Conservation (phyloP, 2,113 vertebrate genomes). For the Mirounga angustirostris region DNA sequence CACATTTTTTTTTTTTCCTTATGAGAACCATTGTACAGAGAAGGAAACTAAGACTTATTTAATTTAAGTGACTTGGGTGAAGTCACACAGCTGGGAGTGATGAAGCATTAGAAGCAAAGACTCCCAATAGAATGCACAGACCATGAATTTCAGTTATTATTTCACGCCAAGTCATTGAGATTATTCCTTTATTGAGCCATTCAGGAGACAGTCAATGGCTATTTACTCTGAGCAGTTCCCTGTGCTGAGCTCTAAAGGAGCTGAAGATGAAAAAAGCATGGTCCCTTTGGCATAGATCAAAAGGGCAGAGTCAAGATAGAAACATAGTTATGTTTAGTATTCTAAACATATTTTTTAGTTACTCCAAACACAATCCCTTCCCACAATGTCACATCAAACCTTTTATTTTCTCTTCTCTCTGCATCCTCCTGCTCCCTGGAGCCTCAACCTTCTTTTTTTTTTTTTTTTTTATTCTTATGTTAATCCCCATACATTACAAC, state of each 20-base stretch:
- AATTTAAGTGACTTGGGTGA: background rate
- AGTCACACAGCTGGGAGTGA: background rate
- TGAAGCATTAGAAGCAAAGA: background rate
- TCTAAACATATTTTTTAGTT: background rate
- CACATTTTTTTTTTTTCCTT: background rate
- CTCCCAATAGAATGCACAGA: background rate
- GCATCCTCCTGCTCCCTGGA: background rate
- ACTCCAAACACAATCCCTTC: background rate
- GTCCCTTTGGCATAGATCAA: background rate
- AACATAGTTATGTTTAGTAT: slow-evolving; percentile 16
- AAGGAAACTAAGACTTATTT: background rate
- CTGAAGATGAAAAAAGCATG: background rate
- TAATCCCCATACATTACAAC: too few species aligned
- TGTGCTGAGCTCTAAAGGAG: background rate
- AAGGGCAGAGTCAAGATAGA: background rate
- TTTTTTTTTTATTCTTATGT: too few species aligned
- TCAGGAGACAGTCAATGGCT: background rate
- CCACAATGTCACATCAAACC: background rate
- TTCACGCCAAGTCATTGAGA: background rate
- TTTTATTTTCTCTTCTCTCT: slow-evolving; percentile 33
- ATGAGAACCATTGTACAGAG: background rate
- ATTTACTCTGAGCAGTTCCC: background rate
- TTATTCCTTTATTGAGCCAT: background rate
- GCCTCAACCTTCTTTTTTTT: background rate
- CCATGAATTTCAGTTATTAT: background rate